phyloP scores from a whole-genome alignment of 1,140 invertebrate species.

The Nephila pilipes region DNA sequence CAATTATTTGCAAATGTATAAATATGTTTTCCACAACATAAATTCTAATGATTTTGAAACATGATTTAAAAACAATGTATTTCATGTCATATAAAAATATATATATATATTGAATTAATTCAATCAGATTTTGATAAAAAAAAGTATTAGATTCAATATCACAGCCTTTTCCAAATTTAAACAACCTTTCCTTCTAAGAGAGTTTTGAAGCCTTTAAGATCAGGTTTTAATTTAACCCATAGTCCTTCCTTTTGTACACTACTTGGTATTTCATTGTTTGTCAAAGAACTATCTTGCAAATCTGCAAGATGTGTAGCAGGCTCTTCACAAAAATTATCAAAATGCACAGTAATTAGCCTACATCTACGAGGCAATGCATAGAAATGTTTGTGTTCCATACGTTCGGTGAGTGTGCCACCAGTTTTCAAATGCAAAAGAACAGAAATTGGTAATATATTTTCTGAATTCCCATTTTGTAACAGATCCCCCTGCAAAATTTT shows the following conservation, averaged over 20 bases:
- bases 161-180: background rate
- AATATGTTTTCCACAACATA: background rate
- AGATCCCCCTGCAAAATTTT: background rate
- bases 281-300: background rate
- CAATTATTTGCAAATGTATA: background rate
- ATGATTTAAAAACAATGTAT: background rate
- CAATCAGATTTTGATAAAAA: background rate
- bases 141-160: background rate
- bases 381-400: constrained; percentile 61
- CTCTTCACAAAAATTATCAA: background rate
- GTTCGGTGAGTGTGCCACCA: background rate
- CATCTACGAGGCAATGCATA: constrained; percentile 35
- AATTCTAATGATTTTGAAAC: background rate
- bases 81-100: background rate
- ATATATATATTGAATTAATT: background rate
- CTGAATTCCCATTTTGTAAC: background rate
- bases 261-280: background rate
- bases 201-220: constrained; percentile 67
- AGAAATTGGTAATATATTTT: constrained; percentile 42
- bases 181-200: background rate
- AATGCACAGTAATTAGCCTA: background rate
- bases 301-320: background rate
- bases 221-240: constrained; percentile 66
- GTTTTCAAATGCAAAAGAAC: constrained; percentile 29
- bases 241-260: background rate